Conservation (phyloP, 2,888 invertebrate species). For the Atrina japonica region DNA sequence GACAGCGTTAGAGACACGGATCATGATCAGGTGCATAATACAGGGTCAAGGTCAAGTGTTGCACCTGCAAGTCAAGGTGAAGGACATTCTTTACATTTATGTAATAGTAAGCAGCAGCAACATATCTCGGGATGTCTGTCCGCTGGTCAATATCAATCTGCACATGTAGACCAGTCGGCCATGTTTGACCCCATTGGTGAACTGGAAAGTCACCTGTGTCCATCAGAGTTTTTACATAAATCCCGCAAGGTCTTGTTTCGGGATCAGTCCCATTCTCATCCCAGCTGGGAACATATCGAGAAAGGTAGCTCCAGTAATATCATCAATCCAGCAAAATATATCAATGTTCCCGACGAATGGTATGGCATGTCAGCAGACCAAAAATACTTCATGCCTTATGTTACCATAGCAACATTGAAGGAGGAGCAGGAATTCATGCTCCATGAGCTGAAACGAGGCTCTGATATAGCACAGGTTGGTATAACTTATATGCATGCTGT, state of each 20-base stretch:
- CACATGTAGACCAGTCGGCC: neutral
- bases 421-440: slow-evolving; percentile 73
- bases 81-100: slow-evolving; percentile 2
- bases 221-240: slow-evolving; percentile 51
- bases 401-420: slow-evolving; percentile 70
- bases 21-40: too few species aligned
- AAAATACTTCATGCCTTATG: slow-evolving; percentile 69
- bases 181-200: neutral
- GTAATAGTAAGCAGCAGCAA: neutral
- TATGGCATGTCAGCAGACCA: slow-evolving; percentile 72
- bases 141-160: slow-evolving; percentile 10
- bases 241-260: slow-evolving; percentile 69
- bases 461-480: slow-evolving; percentile 71
- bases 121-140: slow-evolving; percentile 23
- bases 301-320: slow-evolving; percentile 56
- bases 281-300: slow-evolving; percentile 41
- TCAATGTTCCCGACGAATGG: slow-evolving; percentile 74
- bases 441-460: slow-evolving; percentile 68
- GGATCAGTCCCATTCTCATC: slow-evolving; percentile 60
- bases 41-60: neutral
- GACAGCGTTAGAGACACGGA: neutral
- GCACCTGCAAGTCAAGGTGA: neutral
- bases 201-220: slow-evolving; percentile 18
- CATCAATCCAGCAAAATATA: slow-evolving; percentile 66
- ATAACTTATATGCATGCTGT: neutral